These are phyloP conservation scores for Sphaeridia pumilis DNA, from an alignment of 2,888 invertebrate species.

Conservation along the genomic window DNA sequence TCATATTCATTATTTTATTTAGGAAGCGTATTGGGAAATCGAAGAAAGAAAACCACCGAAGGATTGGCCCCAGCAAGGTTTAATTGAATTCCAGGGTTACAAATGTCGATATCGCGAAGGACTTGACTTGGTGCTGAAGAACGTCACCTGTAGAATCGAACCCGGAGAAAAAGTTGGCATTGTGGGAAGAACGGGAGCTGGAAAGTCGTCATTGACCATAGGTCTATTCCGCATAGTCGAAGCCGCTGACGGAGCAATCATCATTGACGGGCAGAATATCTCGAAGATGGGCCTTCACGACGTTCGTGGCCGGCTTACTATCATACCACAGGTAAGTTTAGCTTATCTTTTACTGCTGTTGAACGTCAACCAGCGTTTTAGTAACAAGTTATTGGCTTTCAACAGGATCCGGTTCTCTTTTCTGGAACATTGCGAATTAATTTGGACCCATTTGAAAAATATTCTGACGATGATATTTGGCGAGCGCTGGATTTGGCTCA, in stretches of 20 bases:
- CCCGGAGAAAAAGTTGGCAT: slow-evolving; percentile 62
- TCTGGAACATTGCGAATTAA: slow-evolving; percentile 48
- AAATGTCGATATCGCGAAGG: slow-evolving; percentile 77
- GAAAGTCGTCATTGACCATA: slow-evolving; percentile 79
- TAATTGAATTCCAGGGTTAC: slow-evolving; percentile 66
- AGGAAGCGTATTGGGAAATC: slow-evolving; percentile 69
- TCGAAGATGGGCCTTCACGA: slow-evolving; percentile 63
- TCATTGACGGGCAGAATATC: slow-evolving; percentile 55
- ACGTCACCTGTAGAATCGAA: slow-evolving; percentile 61
- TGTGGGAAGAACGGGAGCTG: slow-evolving; percentile 45
- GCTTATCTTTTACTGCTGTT: not conserved
- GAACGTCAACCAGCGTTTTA: not conserved
- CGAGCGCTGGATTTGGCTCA: slow-evolving; percentile 46
- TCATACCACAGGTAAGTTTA: slow-evolving; percentile 46
- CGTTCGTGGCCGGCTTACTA: slow-evolving; percentile 68
- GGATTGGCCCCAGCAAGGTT: slow-evolving; percentile 72
- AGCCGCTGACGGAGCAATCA: slow-evolving; percentile 63
- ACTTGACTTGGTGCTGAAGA: slow-evolving; percentile 70
- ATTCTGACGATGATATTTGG: slow-evolving; percentile 47
- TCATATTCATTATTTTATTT: not conserved
- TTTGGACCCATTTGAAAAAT: slow-evolving; percentile 46
- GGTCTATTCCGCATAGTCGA: slow-evolving; percentile 79
- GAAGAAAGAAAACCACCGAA: slow-evolving; percentile 48
- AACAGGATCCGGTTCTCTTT: slow-evolving; percentile 50
- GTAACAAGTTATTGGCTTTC: not conserved